Evolutionary conservation across 2,888 invertebrate genomes (phyloP).

Genomic region (Ormyrus rosae): DNA sequence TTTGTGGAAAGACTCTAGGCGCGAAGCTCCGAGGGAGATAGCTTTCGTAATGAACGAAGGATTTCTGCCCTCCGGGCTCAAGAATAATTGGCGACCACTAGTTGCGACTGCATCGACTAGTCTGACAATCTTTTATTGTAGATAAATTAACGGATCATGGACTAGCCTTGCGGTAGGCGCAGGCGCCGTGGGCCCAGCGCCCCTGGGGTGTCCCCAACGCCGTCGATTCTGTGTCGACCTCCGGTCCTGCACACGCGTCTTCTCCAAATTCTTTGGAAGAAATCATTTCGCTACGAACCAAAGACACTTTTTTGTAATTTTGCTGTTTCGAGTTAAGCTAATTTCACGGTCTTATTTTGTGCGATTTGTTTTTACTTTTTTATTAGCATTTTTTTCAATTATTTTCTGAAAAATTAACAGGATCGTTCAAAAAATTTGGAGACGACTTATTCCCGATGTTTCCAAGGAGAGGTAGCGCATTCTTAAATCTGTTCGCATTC

Average conservation of each 20-base stretch:
- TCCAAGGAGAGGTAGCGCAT: too few relatives aligned
- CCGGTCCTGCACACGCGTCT: neutral
- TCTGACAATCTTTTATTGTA: conserved; percentile 33
- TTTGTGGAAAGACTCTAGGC: too few relatives aligned
- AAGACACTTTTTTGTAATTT: neutral
- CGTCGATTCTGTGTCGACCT: conserved; percentile 21
- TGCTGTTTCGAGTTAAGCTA: too few relatives aligned
- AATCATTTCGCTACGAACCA: neutral
- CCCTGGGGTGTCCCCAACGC: conserved; percentile 62
- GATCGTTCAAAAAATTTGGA: too few relatives aligned
- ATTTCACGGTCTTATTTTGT: neutral
- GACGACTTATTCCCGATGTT: too few relatives aligned
- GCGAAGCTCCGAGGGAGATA: too few relatives aligned
- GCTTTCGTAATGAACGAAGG: too few relatives aligned
- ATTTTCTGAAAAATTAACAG: too few relatives aligned
- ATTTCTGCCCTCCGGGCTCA: conserved; percentile 43
- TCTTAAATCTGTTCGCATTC: too few relatives aligned
- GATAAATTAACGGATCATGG: conserved; percentile 57
- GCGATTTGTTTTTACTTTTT: neutral
- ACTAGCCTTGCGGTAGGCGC: conserved; percentile 75
- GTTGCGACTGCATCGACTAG: conserved; percentile 46
- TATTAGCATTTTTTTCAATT: too few relatives aligned
- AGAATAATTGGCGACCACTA: conserved; percentile 7
- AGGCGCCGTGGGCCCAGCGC: conserved; percentile 74
- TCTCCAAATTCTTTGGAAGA: neutral